Conservation (phyloP, 2,113 vertebrate species). For the Hemiscyllium ocellatum region DNA sequence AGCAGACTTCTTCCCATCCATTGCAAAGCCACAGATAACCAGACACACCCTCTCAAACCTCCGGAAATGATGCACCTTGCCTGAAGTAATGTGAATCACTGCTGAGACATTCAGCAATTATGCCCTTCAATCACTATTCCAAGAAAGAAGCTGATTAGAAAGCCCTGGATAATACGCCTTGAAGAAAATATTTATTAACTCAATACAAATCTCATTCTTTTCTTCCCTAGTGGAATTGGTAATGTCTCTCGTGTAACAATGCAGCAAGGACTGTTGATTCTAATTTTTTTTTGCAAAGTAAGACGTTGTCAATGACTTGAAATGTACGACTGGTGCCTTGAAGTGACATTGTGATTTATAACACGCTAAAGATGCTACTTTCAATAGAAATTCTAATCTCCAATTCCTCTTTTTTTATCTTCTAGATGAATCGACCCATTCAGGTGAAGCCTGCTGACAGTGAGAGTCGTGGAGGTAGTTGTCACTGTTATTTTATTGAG, state of each 20-base stretch:
- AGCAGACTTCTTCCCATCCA: not conserved
- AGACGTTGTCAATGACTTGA: constrained; percentile 11
- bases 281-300: constrained; percentile 23
- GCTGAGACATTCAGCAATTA: not conserved
- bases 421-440: constrained; percentile 69
- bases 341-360: constrained; percentile 28
- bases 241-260: not conserved
- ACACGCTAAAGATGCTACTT: constrained; percentile 12
- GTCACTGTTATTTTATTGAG: constrained; percentile 22
- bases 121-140: not conserved
- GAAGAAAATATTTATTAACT: constrained; percentile 25
- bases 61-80: not conserved
- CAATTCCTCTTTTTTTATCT: constrained; percentile 40
- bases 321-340: not conserved
- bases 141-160: constrained; percentile 8
- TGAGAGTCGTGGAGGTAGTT: constrained; percentile 90
- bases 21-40: not conserved
- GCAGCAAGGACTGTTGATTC: constrained; percentile 8
- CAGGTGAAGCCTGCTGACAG: constrained; percentile 89
- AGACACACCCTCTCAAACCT: too few relatives aligned
- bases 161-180: not conserved
- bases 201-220: constrained; percentile 21
- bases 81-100: not conserved
- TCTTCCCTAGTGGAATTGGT: not conserved
- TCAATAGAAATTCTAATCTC: constrained; percentile 26